Conservation (phyloP, 2,797 vertebrate genomes). For the Okamejei kenojei region DNA sequence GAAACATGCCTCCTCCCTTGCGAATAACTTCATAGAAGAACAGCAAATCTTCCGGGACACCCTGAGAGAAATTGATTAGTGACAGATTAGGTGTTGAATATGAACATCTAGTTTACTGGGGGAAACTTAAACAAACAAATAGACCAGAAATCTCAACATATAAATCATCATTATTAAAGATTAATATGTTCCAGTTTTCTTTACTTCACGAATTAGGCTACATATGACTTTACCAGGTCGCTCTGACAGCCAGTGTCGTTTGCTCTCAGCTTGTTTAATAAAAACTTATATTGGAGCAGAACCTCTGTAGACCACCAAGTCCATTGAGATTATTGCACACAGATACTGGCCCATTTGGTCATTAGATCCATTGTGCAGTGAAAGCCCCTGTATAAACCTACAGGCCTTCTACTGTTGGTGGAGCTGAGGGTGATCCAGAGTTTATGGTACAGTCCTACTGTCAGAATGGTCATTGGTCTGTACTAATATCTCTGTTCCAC, state of each 20-base stretch:
- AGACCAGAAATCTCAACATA: background rate
- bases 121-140: background rate
- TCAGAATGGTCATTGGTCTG: too few relatives aligned
- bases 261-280: background rate
- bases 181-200: background rate
- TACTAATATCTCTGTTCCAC: too few relatives aligned
- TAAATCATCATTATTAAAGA: too few relatives aligned
- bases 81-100: background rate
- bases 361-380: too few relatives aligned
- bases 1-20: conserved; percentile 60
- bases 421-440: too few relatives aligned
- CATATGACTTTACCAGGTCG: background rate
- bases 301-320: too few relatives aligned
- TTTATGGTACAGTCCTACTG: too few relatives aligned
- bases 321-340: too few relatives aligned
- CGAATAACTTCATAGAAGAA: conserved; percentile 84
- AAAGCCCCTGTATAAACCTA: too few relatives aligned
- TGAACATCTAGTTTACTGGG: background rate
- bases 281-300: background rate
- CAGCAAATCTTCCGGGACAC: conserved; percentile 83
- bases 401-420: too few relatives aligned
- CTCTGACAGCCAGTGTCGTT: background rate
- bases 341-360: too few relatives aligned
- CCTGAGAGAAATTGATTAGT: conserved; percentile 57
- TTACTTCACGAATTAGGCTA: background rate